Evolutionary conservation across 2,113 vertebrate genomes (phyloP).

Genomic region (Ciconia stormi): DNA sequence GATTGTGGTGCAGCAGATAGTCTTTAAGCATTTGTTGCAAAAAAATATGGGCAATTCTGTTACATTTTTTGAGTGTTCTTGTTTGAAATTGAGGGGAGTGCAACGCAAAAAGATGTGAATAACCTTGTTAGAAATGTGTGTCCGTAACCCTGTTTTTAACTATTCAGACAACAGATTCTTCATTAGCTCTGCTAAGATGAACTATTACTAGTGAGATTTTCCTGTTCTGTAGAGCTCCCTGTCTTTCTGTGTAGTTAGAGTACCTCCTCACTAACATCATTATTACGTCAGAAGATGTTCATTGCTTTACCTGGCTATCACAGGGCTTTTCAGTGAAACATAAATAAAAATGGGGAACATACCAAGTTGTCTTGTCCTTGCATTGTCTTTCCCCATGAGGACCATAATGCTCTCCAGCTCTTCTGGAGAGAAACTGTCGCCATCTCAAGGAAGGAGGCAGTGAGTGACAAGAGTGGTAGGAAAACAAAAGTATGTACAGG

Average conservation of each 20-base stretch:
- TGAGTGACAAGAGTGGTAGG: background rate
- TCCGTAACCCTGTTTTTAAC: background rate
- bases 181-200: background rate
- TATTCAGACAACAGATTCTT: background rate
- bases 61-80: background rate
- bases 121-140: background rate
- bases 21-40: background rate
- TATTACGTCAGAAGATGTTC: background rate
- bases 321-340: background rate
- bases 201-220: background rate
- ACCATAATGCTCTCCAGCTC: background rate
- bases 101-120: background rate
- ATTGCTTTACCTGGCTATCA: background rate
- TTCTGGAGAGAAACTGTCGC: background rate
- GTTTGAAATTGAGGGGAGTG: background rate
- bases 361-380: background rate
- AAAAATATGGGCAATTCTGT: background rate
- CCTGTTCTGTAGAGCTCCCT: background rate
- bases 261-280: background rate
- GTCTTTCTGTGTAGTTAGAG: background rate
- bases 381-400: background rate
- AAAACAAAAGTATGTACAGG: background rate
- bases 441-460: background rate
- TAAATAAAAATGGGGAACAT: background rate
- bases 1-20: background rate